These are phyloP conservation scores for Anodontia alba DNA, from an alignment of 2,888 invertebrate species.

Conservation along the genomic window DNA sequence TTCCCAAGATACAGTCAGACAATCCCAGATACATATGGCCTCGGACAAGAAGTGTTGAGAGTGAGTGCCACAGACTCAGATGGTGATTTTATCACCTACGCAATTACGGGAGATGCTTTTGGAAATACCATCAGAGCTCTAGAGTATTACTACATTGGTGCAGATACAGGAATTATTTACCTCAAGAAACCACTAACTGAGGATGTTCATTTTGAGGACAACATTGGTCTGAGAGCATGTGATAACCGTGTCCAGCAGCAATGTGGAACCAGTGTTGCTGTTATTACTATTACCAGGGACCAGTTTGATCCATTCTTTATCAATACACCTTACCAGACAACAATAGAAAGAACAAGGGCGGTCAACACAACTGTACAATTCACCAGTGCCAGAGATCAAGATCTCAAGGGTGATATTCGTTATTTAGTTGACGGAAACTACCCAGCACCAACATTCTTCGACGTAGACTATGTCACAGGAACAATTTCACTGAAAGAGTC, in stretches of 20 bases:
- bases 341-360: constrained; percentile 38
- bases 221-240: constrained; percentile 56
- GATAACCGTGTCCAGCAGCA: constrained; percentile 63
- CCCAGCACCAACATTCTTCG: constrained; percentile 76
- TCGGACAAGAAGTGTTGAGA: constrained; percentile 73
- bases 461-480: constrained; percentile 66
- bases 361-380: constrained; percentile 43
- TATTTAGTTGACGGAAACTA: constrained; percentile 74
- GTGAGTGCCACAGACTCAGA: constrained; percentile 71
- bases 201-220: constrained; percentile 62
- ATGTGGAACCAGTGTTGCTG: constrained; percentile 66
- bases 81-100: constrained; percentile 72
- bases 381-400: constrained; percentile 57
- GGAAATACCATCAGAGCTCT: constrained; percentile 49
- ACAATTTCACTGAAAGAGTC: constrained; percentile 50
- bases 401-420: constrained; percentile 72
- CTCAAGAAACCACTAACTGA: constrained; percentile 74
- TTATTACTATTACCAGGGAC: constrained; percentile 63
- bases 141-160: constrained; percentile 73
- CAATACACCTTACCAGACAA: constrained; percentile 48
- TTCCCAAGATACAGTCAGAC: constrained; percentile 64
- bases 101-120: constrained; percentile 72
- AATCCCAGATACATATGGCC: constrained; percentile 70
- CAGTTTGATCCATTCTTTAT: constrained; percentile 60
- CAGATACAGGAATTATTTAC: constrained; percentile 71